Evolutionary conservation across 2,797 vertebrate genomes (phyloP), one percentile per base, ranked within the genome.

Genomic region (Acrocephalus scirpaceus): DNA sequence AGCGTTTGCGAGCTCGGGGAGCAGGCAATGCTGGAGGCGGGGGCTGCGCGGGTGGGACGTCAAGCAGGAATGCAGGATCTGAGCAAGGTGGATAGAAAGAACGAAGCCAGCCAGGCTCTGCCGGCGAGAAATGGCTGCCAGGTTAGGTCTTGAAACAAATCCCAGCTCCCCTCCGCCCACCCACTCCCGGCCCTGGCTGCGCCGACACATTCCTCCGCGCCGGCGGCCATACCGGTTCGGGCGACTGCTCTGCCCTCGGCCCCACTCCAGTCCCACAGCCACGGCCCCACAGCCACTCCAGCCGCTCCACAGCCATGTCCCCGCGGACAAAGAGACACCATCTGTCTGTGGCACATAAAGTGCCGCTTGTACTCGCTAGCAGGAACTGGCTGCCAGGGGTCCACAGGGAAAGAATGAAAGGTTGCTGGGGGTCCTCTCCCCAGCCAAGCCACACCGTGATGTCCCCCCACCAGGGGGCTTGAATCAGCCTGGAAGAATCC

Each of bases 11-110:
- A 67, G 73, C 47, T 70, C 25, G 0, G 78, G 88, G 66, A 90
- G 71, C 86, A 22, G 86, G 88, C 88, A 45, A 2, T 26, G 79
- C 79, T 47, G 90, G 84, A 74, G 94, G 94, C 36, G 45, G 82
- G 54, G 79, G 77, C 44, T 34, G 74, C 6, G 30, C 45, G 92
- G 92, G 93, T 81, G 71, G 75, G 79, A 74, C 61, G 29, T 48
- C 61, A 56, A n/a, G 88, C 48, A 84, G 86, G 91, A 96, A 93
- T 90, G 91, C 58, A 11, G 70, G 66, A 54, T 84, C 48, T 3
- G 20, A 56, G 30, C 27, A n/a, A 74, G 65, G 50, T 16, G 29
- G 74, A 74, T 45, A 64, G 53, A 64, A 79, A 86, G 21, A 53
- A 58, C 2, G 10, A 29, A 81, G 86, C 47, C 62, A 72, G 79